Evolutionary conservation across 2,797 vertebrate genomes (phyloP), one percentile per base, ranked within the genome.

Genomic region (Lithobates sylvaticus): DNA sequence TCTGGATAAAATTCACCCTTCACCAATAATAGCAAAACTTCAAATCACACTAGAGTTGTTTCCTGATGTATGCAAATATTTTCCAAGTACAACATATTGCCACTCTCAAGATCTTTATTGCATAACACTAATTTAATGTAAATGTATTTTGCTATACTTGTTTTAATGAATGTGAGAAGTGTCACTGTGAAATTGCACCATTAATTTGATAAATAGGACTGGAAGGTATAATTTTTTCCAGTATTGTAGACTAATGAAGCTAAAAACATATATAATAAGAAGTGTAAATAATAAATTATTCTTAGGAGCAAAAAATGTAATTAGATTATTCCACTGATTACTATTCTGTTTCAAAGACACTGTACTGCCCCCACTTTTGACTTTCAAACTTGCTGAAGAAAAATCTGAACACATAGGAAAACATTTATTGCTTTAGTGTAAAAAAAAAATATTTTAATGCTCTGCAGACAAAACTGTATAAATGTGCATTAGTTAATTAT

Each of bases 151-250:
- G 94, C 94, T 94, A 91, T 95, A 95, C 93, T 94, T 93, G 93
- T 91, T 94, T 95, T 95, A 95, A 95, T 95, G 94, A 95, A 95
- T 95, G 94, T 95, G 92, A 94, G 94, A 95, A 94, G 93, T 95
- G 94, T 95, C 95, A 95, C 95, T 93, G 93, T 93, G 95, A 95
- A 95, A 95, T 94, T 95, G 95, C 94, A 93, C 93, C 94, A 95
- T 95, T 95, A 95, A 95, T 95, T 95, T 95, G 95, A 95, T 94
- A 95, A 95, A 95, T 95, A 95, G 95, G 94, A 95, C 95, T 94
- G 93, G 93, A 95, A 95, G 94, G 95, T 95, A 94, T 95, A 95
- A 95, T 95, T 95, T 95, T 95, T 95, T 95, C 94, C 94, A 94
- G 93, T 93, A 94, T 94, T 95, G 94, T 94, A 93, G 93, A 92